Conservation (phyloP, 2,797 vertebrate genomes). For the Pyrocephalus nanus region DNA sequence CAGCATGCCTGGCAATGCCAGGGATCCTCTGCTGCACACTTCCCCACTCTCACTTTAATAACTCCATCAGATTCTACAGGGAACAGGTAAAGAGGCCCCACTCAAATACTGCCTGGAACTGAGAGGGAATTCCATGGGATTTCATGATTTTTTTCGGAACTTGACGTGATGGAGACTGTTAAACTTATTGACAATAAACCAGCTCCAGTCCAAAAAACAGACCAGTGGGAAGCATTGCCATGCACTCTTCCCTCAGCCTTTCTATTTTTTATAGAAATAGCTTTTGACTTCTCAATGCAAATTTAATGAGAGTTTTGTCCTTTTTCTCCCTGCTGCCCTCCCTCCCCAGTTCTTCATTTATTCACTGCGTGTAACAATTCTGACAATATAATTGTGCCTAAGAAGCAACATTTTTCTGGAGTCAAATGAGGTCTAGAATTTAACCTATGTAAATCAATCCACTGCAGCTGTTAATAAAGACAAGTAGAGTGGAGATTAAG, state of each 20-base stretch:
- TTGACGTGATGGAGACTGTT: neutral
- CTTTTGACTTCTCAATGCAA: neutral
- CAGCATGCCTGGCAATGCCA: neutral
- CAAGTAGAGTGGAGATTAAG: neutral
- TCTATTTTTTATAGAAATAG: neutral
- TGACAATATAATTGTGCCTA: neutral
- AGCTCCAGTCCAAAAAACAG: neutral
- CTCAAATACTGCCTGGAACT: too few relatives aligned
- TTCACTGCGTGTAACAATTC: neutral
- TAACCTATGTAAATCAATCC: neutral
- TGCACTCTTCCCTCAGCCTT: neutral
- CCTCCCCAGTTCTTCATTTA: neutral
- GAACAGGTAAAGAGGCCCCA: neutral
- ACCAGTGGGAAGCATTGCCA: neutral
- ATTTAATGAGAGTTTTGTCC: neutral
- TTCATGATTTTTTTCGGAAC: neutral
- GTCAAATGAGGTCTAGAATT: neutral
- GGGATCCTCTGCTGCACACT: neutral
- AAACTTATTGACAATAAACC: neutral
- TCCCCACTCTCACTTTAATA: neutral
- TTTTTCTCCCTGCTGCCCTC: neutral
- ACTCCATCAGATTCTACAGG: neutral
- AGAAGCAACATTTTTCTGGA: neutral
- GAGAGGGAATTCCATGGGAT: neutral
- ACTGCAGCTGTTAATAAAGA: neutral